Percentiles rank a stretch among this genome's conserved stretches.
phyloP scores from a whole-genome alignment of 2,797 vertebrate genomes.

The Meda fulgida region DNA sequence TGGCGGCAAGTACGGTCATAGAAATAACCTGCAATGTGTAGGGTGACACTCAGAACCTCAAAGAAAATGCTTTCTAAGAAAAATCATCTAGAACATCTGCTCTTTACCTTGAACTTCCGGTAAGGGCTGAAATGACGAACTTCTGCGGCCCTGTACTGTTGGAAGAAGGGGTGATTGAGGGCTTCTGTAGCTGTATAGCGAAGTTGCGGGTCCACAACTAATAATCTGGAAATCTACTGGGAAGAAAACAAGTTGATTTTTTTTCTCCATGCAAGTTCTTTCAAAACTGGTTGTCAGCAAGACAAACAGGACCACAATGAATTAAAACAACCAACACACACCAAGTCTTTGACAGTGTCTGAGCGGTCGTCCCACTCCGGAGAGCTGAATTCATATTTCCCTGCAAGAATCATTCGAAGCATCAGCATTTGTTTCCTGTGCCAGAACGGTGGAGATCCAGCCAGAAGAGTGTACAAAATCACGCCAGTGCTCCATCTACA shows the following conservation, averaged over 20 bases:
- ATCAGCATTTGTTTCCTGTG: slow-evolving; percentile 98
- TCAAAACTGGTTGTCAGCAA: background rate
- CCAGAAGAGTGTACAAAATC: slow-evolving; percentile 95
- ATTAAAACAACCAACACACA: slow-evolving; percentile 63
- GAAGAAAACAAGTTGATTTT: slow-evolving; percentile 16
- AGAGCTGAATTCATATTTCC: slow-evolving; percentile 87
- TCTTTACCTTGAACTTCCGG: slow-evolving; percentile 91
- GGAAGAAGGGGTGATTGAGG: slow-evolving; percentile 93
- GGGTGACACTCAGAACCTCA: background rate
- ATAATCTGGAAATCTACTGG: slow-evolving; percentile 86
- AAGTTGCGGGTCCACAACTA: slow-evolving; percentile 86
- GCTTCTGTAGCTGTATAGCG: slow-evolving; percentile 85
- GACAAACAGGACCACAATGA: background rate
- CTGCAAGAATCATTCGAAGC: slow-evolving; percentile 93
- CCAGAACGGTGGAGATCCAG: slow-evolving; percentile 97
- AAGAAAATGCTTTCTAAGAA: background rate
- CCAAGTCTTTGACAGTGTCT: slow-evolving; percentile 95
- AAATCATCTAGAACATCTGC: slow-evolving; percentile 23
- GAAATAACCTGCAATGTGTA: slow-evolving; percentile 83
- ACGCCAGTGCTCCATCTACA: slow-evolving; percentile 94
- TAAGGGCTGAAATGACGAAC: slow-evolving; percentile 92
- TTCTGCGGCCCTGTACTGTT: slow-evolving; percentile 90
- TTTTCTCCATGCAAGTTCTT: background rate
- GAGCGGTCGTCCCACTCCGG: slow-evolving; percentile 96
- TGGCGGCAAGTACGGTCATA: slow-evolving; percentile 90